Conservation (phyloP, 2,888 invertebrate species). For the Ceratothoa steindachneri region DNA sequence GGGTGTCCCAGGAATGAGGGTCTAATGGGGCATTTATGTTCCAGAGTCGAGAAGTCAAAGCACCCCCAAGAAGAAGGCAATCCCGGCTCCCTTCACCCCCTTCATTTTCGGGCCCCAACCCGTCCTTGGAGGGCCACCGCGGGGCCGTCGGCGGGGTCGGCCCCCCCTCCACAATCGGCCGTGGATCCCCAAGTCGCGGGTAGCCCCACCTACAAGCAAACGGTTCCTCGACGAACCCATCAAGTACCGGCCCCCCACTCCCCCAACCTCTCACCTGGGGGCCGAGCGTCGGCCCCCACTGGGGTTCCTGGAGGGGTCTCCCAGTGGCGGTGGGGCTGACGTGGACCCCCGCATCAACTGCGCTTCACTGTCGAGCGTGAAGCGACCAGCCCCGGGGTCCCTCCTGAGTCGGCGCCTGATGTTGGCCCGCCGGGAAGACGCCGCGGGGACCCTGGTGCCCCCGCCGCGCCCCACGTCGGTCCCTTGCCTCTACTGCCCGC, state of each 20-base stretch:
- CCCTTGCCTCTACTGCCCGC: slow-evolving; percentile 33
- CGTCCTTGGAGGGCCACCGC: slow-evolving; percentile 22
- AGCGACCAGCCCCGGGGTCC: slow-evolving; percentile 16
- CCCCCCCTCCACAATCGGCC: slow-evolving; percentile 33
- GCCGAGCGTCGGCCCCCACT: background rate
- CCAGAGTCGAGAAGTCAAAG: background rate
- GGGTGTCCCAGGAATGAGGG: too few relatives aligned
- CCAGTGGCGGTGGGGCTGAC: background rate
- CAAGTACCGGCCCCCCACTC: slow-evolving; percentile 42
- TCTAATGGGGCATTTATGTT: too few relatives aligned
- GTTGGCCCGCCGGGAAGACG: background rate
- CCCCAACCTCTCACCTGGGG: slow-evolving; percentile 12
- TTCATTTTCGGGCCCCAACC: background rate
- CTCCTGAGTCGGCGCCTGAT: slow-evolving; percentile 17
- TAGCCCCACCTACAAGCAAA: slow-evolving; percentile 6
- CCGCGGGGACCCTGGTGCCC: background rate
- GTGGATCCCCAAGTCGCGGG: background rate
- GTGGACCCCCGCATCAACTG: background rate
- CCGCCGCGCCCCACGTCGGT: background rate
- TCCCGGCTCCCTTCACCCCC: background rate
- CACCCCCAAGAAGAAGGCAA: background rate
- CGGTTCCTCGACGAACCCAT: slow-evolving; percentile 23
- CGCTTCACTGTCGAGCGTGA: slow-evolving; percentile 5
- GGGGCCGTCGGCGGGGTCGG: slow-evolving; percentile 41
- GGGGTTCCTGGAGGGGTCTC: background rate